phyloP scores from a whole-genome alignment of 2,113 vertebrate genomes.

The Tonatia bakeri region DNA sequence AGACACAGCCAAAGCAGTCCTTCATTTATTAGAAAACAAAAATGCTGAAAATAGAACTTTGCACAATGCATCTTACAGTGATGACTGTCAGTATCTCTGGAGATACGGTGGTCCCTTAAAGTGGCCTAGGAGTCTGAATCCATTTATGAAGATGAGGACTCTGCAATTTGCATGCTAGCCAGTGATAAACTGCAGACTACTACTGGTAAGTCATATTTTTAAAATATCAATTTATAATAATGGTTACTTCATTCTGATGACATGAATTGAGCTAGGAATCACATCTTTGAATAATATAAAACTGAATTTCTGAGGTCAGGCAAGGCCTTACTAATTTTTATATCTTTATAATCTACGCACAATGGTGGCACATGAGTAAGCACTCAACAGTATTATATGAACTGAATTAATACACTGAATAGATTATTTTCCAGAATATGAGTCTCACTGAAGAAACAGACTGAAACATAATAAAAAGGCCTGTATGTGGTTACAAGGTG shows the following conservation, averaged over 20 bases:
- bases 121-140: background rate
- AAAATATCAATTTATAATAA: background rate
- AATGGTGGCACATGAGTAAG: background rate
- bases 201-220: background rate
- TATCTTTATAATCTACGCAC: background rate
- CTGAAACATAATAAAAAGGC: background rate
- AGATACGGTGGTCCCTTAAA: background rate
- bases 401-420: background rate
- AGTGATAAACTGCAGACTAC: background rate
- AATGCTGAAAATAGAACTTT: background rate
- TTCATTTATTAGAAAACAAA: slow-evolving; percentile 22
- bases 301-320: background rate
- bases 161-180: background rate
- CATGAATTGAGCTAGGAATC: background rate
- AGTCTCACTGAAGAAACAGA: background rate
- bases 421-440: background rate
- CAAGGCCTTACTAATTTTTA: background rate
- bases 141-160: background rate
- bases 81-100: background rate
- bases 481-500: background rate
- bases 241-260: background rate
- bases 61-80: background rate
- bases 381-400: background rate
- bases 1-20: background rate
- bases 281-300: background rate